Evolutionary conservation across 2,113 vertebrate species (phyloP).

Genomic region (Hydropotes inermis): DNA sequence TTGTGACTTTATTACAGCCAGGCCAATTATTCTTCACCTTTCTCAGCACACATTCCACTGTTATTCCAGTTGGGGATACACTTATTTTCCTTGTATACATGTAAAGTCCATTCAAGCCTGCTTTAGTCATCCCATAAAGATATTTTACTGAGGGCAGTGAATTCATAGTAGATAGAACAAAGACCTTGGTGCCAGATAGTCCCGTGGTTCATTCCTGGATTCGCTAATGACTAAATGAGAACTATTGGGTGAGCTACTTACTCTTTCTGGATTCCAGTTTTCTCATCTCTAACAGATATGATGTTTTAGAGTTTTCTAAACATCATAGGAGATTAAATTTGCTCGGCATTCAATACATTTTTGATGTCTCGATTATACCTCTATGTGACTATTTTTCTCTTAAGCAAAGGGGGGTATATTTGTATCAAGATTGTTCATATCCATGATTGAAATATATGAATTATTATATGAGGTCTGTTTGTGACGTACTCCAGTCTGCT

Average conservation of each 20-base stretch:
- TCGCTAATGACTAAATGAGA: not conserved
- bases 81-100: not conserved
- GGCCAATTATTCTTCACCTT: not conserved
- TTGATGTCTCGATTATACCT: not conserved
- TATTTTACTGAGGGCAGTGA: not conserved
- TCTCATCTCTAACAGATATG: not conserved
- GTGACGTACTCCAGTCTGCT: not conserved
- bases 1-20: not conserved
- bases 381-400: not conserved
- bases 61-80: not conserved
- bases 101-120: not conserved
- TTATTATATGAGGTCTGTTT: not conserved
- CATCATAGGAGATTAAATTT: conserved; percentile 21
- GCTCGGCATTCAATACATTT: not conserved
- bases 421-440: not conserved
- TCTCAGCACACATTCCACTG: not conserved
- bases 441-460: not conserved
- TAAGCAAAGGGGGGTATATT: not conserved
- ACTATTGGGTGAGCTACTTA: not conserved
- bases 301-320: not conserved
- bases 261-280: not conserved
- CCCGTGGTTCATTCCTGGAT: not conserved
- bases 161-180: not conserved
- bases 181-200: not conserved
- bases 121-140: not conserved